A percentile compares a stretch with the other conserved stretches of the same genome.
phyloP scores from a whole-genome alignment of 2,113 vertebrate species.

The Ictalurus furcatus region DNA sequence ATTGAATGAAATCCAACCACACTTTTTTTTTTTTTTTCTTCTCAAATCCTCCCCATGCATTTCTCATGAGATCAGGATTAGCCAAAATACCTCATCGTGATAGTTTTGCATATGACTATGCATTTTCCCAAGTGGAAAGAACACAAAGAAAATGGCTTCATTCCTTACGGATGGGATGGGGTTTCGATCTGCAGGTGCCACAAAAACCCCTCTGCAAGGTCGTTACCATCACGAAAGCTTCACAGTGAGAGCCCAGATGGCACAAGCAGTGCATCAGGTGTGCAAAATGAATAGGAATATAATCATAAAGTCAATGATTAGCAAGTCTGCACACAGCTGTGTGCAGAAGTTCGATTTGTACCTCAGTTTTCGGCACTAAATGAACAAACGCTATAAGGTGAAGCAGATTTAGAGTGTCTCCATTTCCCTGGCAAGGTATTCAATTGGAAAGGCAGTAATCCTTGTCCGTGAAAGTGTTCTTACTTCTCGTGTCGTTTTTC shows the following conservation, averaged over 20 bases:
- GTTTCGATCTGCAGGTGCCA: neutral
- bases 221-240: constrained; percentile 21
- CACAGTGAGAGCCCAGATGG: constrained; percentile 16
- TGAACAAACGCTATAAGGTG: neutral
- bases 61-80: neutral
- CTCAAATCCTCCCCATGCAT: neutral
- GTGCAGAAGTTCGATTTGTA: neutral
- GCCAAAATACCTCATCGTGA: neutral
- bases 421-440: neutral
- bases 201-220: constrained; percentile 34
- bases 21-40: no score
- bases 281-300: constrained; percentile 8
- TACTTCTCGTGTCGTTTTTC: neutral
- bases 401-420: neutral
- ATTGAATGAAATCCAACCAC: neutral
- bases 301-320: neutral
- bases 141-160: neutral
- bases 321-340: neutral
- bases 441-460: neutral
- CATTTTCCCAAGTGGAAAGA: constrained; percentile 2
- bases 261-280: constrained; percentile 8
- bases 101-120: neutral
- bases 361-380: neutral
- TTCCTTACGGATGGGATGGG: neutral
- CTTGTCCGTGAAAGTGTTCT: constrained; percentile 13